Evolutionary conservation across 2,797 vertebrate genomes (phyloP).

Genomic region (Podarcis siculus): DNA sequence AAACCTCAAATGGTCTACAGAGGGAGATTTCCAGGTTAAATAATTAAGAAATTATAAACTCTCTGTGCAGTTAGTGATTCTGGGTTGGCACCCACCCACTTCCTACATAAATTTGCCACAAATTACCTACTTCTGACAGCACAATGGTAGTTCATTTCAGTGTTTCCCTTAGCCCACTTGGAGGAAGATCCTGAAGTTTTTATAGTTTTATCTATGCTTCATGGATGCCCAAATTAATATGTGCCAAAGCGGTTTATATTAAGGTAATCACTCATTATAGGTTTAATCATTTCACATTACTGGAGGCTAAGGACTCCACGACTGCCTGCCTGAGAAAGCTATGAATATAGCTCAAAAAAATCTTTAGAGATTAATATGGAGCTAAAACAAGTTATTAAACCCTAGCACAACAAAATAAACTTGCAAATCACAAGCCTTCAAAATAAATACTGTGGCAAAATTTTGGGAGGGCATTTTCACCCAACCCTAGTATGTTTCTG

Average conservation of each 20-base stretch:
- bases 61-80: neutral
- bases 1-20: neutral
- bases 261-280: slow-evolving; percentile 18
- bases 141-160: neutral
- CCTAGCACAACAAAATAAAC: neutral
- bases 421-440: neutral
- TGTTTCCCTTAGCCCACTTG: neutral
- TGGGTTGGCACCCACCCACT: neutral
- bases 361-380: neutral
- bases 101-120: neutral
- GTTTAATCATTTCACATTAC: slow-evolving; percentile 20
- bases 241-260: slow-evolving; percentile 5
- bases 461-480: neutral
- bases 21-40: neutral
- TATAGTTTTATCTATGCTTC: neutral
- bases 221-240: slow-evolving; percentile 24
- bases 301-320: neutral
- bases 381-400: neutral
- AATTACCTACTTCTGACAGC: neutral
- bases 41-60: neutral
- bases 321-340: neutral
- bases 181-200: slow-evolving; percentile 6
- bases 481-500: no score
- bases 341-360: slow-evolving; percentile 2
- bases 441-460: no score